Base-by-base conservation (phyloP, 1,140 invertebrate species). In the Stegodyphus mimosarum region DNA sequence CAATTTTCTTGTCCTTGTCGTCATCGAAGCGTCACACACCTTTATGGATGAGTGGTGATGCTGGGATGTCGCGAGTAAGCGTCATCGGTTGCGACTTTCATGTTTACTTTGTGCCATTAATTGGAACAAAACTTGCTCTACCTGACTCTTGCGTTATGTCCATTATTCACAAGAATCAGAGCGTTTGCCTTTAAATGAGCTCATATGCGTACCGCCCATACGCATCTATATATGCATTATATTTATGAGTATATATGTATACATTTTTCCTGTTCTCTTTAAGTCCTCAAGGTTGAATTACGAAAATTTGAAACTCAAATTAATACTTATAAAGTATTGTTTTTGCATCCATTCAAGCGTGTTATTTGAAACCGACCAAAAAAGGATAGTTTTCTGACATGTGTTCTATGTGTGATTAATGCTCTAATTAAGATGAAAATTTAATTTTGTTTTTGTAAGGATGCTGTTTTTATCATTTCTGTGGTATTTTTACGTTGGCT, bases 81-180 rank as follows among this genome's bases (percentile, higher is more conserved):
- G 66, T 78, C 66, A 53, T 78, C 60, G 74, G 50, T n/a, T 49
- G 53, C 74, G 7, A 17, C 15, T 9, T 15, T 50, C 55, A 60
- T 9, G 33, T 33, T 33, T 33, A 33, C 33, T 33, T 33, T 15
- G 55, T 60, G 55, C 15, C 5, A 15, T 60, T 60, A 60, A 60
- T 60, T 60, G 55, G 55, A 60, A 60, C 55, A 60, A 60, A 60
- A 60, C 55, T 15, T 11, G 15, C 55, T 60, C 15, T 77, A 53
- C 13, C 51, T 33, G 33, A 78, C 48, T 67, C 51, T 69, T 60
- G 55, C 3, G 55, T 15, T 60, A 60, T 15, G 13, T 17, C 52
- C 18, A 80, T 80, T 80, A 51, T 80, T 71, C 33, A 33, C 15
- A n/a, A 48, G 11, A 80, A 80, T 70, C 33, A 80, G 78, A 80